Percentiles rank a stretch among this genome's conserved stretches.
These are phyloP conservation scores for Syrphus vitripennis DNA, from an alignment of 2,888 invertebrate genomes.

Conservation along the genomic window DNA sequence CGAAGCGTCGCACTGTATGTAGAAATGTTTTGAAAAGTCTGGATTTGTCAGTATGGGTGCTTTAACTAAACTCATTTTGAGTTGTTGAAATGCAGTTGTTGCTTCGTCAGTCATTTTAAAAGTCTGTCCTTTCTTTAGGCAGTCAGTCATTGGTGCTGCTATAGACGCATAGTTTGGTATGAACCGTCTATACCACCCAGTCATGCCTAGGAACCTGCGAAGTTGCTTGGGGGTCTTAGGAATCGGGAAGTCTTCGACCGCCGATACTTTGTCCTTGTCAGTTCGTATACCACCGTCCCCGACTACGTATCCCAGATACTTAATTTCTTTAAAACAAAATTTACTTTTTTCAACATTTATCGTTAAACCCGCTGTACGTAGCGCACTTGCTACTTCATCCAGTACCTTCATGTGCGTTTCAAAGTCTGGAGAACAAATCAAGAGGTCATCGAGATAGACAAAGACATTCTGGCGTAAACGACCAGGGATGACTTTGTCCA, in stretches of 20 bases:
- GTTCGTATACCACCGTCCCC: neutral
- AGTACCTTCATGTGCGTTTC: neutral
- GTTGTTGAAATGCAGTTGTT: neutral
- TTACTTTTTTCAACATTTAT: neutral
- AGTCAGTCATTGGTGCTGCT: neutral
- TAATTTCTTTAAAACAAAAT: neutral
- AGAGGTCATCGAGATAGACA: constrained; percentile 3
- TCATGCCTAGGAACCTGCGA: neutral
- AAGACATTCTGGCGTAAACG: neutral
- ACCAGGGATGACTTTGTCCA: constrained; percentile 19
- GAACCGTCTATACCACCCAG: neutral
- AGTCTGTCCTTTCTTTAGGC: neutral
- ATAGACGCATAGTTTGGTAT: neutral
- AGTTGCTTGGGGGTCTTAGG: neutral
- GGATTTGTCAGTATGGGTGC: neutral
- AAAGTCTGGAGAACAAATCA: neutral
- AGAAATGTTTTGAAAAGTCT: neutral
- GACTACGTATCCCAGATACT: neutral
- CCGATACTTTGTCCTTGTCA: neutral
- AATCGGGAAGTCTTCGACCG: neutral
- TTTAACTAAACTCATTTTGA: neutral
- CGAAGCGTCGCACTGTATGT: neutral
- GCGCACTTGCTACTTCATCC: neutral
- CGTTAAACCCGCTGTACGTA: neutral
- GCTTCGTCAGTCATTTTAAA: neutral